Evolutionary conservation across 2,113 vertebrate genomes (phyloP).

Genomic region (Oreocharis arfaki): DNA sequence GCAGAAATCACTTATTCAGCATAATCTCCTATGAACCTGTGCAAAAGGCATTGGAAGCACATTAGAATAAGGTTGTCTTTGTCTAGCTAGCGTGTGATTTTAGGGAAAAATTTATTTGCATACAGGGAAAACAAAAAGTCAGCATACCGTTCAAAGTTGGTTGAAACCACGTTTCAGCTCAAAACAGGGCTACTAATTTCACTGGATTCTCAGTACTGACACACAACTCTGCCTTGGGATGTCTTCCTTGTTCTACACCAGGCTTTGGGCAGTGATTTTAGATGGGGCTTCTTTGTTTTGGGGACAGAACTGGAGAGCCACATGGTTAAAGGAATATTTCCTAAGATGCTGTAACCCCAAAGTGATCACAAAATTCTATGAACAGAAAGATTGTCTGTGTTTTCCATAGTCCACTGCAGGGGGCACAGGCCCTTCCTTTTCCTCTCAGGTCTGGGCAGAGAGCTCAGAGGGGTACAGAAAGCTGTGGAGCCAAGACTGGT

Average conservation of each 20-base stretch:
- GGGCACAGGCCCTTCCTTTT: not conserved
- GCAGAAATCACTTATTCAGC: not conserved
- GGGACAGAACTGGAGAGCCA: not conserved
- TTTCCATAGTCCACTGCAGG: not conserved
- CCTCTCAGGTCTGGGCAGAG: not conserved
- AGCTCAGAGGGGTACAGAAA: not conserved
- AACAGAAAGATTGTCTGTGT: not conserved
- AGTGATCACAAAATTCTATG: not conserved
- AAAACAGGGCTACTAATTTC: not conserved
- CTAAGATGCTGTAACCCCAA: not conserved
- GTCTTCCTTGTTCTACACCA: not conserved
- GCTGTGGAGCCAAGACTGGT: not conserved
- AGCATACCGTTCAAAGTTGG: not conserved
- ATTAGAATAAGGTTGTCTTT: not conserved
- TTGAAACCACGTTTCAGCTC: not conserved
- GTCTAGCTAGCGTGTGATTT: not conserved
- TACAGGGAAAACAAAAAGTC: not conserved
- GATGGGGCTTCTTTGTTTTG: not conserved
- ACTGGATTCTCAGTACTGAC: not conserved
- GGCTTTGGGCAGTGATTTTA: not conserved
- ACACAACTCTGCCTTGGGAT: not conserved
- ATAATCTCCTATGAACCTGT: not conserved
- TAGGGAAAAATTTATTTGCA: not conserved
- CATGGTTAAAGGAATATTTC: not conserved
- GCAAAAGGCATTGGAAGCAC: not conserved